Base-by-base conservation (phyloP, 2,888 invertebrate species). In the Scaptomyza flava region DNA sequence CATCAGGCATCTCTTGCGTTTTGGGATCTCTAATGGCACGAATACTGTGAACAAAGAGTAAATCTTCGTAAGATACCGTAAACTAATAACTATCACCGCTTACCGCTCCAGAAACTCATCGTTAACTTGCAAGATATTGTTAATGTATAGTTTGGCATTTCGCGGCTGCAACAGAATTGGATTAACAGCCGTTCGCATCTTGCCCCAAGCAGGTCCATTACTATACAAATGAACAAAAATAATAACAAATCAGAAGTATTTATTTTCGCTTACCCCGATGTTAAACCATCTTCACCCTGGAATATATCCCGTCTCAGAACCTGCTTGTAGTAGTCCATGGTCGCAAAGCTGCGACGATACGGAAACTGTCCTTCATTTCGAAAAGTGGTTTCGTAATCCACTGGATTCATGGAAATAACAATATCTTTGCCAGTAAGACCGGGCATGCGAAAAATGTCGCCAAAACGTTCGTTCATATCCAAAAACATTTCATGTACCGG, bases 161-260 rank as follows among this genome's bases (percentile, higher is more conserved):
- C 94, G 94, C 0, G 95, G 94, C 79, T 94, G 93, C 89, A 96
- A 90, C 89, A 96, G 91, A 36, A 94, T 93, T 53, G 94, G 94
- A 89, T 95, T 95, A 0, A 95, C 94, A 65, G 94, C 94, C 0
- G 94, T 93, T 17, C 96, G 93, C 72, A 95, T 93, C 56, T 94
- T 93, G 42, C 94, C 93, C 96, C 96, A 96, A 72, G 94, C 92
- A 12, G 93, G 93, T 1, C 95, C 95, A 90, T 95, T 94, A 3
- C 94, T 94, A 77, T 12, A 14, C 2, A 27, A 6, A 17, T 4
- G 27, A 12, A 6, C 6, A n/a, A 46, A 17, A n/a, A 31, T 11
- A n/a, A 20, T 0, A 41, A 7, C 20, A 3, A 20, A 8, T n/a
- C 7, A 0, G 8, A 6, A 8, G 1, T 27, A 6, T 6, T 8